phyloP scores from a whole-genome alignment of 2,113 vertebrate genomes.

The Cyprinus carpio region DNA sequence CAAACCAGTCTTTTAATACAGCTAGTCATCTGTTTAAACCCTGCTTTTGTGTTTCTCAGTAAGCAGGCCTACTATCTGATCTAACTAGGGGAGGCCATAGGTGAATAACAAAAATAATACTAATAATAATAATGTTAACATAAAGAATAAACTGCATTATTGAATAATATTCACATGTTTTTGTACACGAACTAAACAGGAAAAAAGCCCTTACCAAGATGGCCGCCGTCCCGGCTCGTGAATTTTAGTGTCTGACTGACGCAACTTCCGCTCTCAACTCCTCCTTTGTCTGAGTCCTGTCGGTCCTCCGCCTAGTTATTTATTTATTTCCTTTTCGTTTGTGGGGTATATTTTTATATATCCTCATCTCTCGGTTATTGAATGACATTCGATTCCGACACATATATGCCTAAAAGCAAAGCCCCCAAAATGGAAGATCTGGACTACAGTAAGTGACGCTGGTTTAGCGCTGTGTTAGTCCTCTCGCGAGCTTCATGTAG shows the following conservation, averaged over 20 bases:
- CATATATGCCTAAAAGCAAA: constrained; percentile 86
- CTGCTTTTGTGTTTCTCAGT: no score
- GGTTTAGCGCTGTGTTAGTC: constrained; percentile 37
- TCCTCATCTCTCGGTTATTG: constrained; percentile 73
- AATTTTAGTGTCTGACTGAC: neutral
- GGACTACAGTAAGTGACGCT: constrained; percentile 80
- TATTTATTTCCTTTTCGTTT: constrained; percentile 63
- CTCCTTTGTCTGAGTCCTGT: constrained; percentile 78
- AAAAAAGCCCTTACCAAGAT: constrained; percentile 56
- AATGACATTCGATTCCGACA: constrained; percentile 82
- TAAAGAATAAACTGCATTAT: neutral
- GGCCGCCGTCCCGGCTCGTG: constrained; percentile 9
- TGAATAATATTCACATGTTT: neutral
- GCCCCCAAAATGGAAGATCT: constrained; percentile 82
- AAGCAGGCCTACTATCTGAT: no score
- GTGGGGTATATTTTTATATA: constrained; percentile 77
- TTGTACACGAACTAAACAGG: neutral
- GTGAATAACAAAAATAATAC: no score
- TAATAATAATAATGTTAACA: no score
- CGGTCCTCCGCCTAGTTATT: constrained; percentile 61
- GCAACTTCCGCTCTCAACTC: constrained; percentile 71
- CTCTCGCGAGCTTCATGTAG: neutral
- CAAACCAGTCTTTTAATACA: no score
- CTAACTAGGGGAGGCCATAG: neutral
- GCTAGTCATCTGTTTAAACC: no score